These are phyloP conservation scores for Mimumesa dahlbomi DNA, from an alignment of 2,888 invertebrate species.

Conservation along the genomic window DNA sequence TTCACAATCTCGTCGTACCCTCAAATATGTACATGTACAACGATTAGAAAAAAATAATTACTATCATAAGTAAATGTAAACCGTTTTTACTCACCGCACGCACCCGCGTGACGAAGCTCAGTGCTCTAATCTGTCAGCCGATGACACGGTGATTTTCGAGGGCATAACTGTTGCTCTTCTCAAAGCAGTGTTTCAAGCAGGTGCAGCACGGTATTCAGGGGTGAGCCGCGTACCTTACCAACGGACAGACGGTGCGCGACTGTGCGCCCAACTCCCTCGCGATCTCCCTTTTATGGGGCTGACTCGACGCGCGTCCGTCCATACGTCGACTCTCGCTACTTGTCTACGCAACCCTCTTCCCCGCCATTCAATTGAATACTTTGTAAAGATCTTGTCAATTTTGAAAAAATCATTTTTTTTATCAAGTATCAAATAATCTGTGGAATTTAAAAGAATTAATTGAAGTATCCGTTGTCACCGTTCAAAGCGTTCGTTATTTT, in stretches of 20 bases:
- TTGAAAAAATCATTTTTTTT: not conserved
- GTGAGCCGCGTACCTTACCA: slow-evolving; percentile 47
- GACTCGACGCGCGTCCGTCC: slow-evolving; percentile 53
- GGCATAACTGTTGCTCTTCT: slow-evolving; percentile 62
- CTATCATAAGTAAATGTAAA: too few relatives aligned
- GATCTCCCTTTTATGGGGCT: slow-evolving; percentile 67
- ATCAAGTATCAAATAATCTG: too few relatives aligned
- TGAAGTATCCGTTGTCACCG: too few relatives aligned
- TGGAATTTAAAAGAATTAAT: too few relatives aligned
- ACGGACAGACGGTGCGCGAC: slow-evolving; percentile 65
- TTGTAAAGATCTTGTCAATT: not conserved
- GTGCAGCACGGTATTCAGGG: slow-evolving; percentile 21
- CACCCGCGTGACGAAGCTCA: slow-evolving; percentile 48
- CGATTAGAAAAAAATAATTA: too few relatives aligned
- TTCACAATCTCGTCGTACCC: too few relatives aligned
- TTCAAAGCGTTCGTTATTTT: too few relatives aligned
- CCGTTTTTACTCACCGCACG: slow-evolving; percentile 58
- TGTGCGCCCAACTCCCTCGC: slow-evolving; percentile 63
- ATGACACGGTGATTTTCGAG: slow-evolving; percentile 37
- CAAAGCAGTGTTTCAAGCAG: slow-evolving; percentile 20
- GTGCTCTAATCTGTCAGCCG: slow-evolving; percentile 25
- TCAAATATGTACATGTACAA: too few relatives aligned
- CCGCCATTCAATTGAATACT: not conserved
- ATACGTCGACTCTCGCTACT: slow-evolving; percentile 60
- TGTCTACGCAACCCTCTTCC: slow-evolving; percentile 16